These are phyloP conservation scores for Bos taurus DNA, from an alignment of 2,113 vertebrate species.

Conservation along the genomic window DNA sequence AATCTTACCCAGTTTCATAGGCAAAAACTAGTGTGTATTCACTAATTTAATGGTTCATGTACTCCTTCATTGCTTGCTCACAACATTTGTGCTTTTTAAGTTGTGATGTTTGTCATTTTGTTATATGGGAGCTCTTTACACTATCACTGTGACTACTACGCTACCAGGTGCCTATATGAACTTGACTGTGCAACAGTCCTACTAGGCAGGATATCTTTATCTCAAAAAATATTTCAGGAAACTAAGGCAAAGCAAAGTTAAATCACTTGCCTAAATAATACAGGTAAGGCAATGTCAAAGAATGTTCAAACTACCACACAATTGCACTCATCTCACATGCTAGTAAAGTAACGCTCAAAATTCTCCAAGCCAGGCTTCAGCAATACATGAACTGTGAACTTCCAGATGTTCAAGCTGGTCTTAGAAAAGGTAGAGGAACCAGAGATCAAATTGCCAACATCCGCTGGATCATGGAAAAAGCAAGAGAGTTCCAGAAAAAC, in stretches of 20 bases:
- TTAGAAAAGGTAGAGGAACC: too few species aligned
- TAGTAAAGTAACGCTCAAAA: too few species aligned
- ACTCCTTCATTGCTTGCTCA: background rate
- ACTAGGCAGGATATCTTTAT: background rate
- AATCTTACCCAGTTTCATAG: background rate
- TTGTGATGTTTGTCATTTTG: background rate
- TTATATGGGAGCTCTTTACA: background rate
- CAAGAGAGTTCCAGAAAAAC: too few species aligned
- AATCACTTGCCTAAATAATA: background rate
- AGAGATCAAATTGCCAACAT: too few species aligned
- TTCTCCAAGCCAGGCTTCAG: too few species aligned
- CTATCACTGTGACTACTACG: background rate
- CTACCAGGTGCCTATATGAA: background rate
- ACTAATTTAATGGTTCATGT: background rate
- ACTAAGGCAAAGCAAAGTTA: background rate
- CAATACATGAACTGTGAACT: too few species aligned
- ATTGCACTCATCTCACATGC: too few species aligned
- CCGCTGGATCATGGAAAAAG: too few species aligned
- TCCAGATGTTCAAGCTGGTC: too few species aligned
- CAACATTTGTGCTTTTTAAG: background rate
- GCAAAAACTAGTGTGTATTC: background rate
- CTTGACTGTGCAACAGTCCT: background rate
- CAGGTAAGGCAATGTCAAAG: too few species aligned
- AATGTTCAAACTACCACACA: too few species aligned
- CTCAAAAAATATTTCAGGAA: background rate